Base-by-base conservation (phyloP, 2,888 invertebrate genomes). In the Agonopterix arenella region DNA sequence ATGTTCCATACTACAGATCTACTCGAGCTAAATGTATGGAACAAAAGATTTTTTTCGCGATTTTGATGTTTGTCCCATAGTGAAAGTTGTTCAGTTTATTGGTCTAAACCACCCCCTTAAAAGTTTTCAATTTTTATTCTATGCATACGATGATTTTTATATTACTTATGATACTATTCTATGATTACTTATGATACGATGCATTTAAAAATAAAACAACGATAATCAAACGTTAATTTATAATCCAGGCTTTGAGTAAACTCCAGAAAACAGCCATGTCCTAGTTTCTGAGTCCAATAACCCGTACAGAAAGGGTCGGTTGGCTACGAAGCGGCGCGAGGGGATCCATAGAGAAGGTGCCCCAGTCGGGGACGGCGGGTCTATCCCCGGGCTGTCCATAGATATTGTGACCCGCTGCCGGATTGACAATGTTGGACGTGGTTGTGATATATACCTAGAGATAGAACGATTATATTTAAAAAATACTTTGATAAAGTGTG, bases 241-340 rank as follows among this genome's bases (percentile, higher is more conserved):
- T n/a, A 40, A n/a, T 40, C 1, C 40, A 11, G 69, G 69, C 9
- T 48, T 55, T 0, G 68, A 61, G 46, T 58, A 73, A 0, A 61
- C 61, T 1, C 66, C 64, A 7, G 64, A 52, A 5, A 68, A 62
- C 4, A 69, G 7, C 36, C 62, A 65, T 0, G 64, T 64, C 2
- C 52, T 53, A 0, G 65, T 65, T 18, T 63, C 55, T 0, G 62
- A 55, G 52, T 74, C 71, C 11, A 70, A 59, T 0, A 74, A 49
- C 0, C 59, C 68, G 36, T 59, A 73, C 52, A 69, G 50, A 43
- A 74, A 74, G 0, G 74, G 73, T 18, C 58, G 59, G 13, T 74
- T 63, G 0, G 66, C 68, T 0, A 64, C 59, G 11, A 74, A 74
- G 13, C 63, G 60, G 0, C 58, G 54, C 0, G 54, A 51, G 0